Evolutionary conservation across 2,888 invertebrate genomes (phyloP), one percentile per base, ranked within the genome.

Genomic region (Ptycholaimellus sp.): DNA sequence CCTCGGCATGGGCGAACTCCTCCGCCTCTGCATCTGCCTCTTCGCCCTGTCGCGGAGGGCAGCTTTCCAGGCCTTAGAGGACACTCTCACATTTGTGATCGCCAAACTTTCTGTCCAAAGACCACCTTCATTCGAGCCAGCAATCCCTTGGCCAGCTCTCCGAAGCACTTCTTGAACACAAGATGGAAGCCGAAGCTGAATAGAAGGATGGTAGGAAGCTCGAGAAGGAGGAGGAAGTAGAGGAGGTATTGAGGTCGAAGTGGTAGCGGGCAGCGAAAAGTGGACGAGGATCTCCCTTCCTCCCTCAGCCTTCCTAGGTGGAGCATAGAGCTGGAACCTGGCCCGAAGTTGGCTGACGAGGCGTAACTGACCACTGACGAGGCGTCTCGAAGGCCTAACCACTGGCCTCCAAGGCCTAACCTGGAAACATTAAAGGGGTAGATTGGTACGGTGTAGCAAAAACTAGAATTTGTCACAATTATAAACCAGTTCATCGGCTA

Each of bases 251-350:
- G 47, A 96, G 65, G 53, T 78, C 74, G 59, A 99, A 99, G 61
- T 83, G 73, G 65, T 93, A 93, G 57, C 81, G 79, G 17, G 77
- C 83, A 29, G 93, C 93, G 66, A 96, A 96, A 17, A 93, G 61
- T 1, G 83, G 80, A 48, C 64, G 54, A 25, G 53, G 48, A 2
- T 53, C 49, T 35, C 55, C 55, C 38, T 30, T 29, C 28, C 30
- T 16, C 14, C 29, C 20, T 20, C 18, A 28, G 27, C 29, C 16
- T 19, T 9, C 35, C n/a, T n/a, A n/a, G 13, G 9, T 9, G 25
- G 9, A 13, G 20, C 5, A 16, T 18, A 7, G 30, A 14, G 30
- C 9, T 7, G 7, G 7, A 30, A 30, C 7, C 14, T 14, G 30
- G 7, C 14, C 7, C n/a, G 14, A n/a, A 9, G 17, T 17, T 11